These are phyloP conservation scores for Melanostoma scalare DNA, from an alignment of 2,888 invertebrate genomes.

Conservation along the genomic window DNA sequence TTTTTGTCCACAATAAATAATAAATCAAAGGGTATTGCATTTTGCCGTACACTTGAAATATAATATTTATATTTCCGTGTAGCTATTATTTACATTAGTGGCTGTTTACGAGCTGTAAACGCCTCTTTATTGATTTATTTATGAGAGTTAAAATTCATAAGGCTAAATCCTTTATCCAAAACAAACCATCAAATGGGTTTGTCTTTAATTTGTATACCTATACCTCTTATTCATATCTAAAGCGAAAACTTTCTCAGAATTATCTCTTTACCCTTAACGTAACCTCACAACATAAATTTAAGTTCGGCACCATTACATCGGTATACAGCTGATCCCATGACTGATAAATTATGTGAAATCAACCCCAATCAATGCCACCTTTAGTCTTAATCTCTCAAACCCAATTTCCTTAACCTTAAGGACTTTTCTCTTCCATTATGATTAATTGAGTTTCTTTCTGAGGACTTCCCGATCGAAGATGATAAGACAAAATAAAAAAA, in stretches of 20 bases:
- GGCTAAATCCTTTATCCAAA: too few species aligned
- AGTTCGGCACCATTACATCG: slow-evolving; percentile 33
- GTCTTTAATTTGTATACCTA: too few species aligned
- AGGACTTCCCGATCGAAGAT: not conserved
- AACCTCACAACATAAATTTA: slow-evolving; percentile 29
- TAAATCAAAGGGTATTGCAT: too few species aligned
- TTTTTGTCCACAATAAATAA: too few species aligned
- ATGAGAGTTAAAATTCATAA: too few species aligned
- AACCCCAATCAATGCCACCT: slow-evolving; percentile 71
- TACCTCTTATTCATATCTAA: too few species aligned
- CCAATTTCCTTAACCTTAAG: slow-evolving; percentile 41
- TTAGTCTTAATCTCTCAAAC: slow-evolving; percentile 57
- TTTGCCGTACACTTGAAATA: too few species aligned
- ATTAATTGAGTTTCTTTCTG: slow-evolving; percentile 51
- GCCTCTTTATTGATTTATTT: too few species aligned
- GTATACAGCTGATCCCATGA: slow-evolving; percentile 16
- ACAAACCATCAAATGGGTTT: too few species aligned
- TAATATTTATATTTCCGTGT: too few species aligned
- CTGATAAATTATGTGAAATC: slow-evolving; percentile 66
- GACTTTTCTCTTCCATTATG: slow-evolving; percentile 40
- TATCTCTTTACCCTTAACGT: slow-evolving; percentile 15
- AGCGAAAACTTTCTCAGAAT: not conserved
- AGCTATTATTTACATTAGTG: too few species aligned
- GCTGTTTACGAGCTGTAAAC: too few species aligned
- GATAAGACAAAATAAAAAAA: not conserved